Evolutionary conservation across 2,113 vertebrate species (phyloP).

Genomic region (Corvus moneduloides): DNA sequence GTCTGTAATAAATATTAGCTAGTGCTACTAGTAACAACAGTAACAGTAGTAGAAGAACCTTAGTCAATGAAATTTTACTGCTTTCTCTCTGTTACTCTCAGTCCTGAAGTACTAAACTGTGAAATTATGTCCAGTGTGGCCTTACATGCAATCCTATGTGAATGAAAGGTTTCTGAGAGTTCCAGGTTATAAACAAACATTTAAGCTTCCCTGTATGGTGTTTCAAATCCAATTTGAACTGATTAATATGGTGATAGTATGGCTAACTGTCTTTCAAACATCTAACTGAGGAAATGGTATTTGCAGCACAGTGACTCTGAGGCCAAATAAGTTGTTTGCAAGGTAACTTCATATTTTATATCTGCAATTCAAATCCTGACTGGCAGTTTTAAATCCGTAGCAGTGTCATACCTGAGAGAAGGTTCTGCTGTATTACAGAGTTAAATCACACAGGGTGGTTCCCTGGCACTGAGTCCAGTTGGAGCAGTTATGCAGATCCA

Average conservation of each 20-base stretch:
- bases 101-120: background rate
- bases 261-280: background rate
- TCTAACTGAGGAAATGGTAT: background rate
- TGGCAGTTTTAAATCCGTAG: background rate
- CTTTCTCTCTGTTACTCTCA: background rate
- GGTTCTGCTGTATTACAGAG: background rate
- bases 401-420: background rate
- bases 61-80: background rate
- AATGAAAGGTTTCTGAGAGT: background rate
- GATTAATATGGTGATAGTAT: background rate
- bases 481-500: background rate
- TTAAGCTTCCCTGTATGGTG: background rate
- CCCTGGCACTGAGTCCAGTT: background rate
- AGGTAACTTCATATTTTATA: background rate
- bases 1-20: background rate
- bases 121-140: background rate
- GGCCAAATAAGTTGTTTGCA: background rate
- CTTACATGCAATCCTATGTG: background rate
- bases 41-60: background rate
- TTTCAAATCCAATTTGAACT: background rate
- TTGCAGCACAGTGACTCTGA: background rate
- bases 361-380: background rate
- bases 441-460: background rate
- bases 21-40: background rate
- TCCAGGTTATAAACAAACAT: background rate